phyloP scores from a whole-genome alignment of 2,113 vertebrate species.

The Cettia cetti region DNA sequence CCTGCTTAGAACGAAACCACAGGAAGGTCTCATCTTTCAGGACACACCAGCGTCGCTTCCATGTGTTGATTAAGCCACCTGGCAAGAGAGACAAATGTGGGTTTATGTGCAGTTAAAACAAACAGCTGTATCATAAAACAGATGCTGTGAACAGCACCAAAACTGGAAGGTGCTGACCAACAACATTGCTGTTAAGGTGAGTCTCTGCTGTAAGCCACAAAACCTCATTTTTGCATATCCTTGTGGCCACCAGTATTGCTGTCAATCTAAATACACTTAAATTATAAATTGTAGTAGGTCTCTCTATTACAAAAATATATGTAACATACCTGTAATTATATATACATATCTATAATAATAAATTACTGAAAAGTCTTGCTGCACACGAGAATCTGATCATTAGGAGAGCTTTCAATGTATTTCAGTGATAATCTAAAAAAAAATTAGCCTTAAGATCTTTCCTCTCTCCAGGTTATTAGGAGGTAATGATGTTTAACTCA shows the following conservation, averaged over 20 bases:
- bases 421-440: background rate
- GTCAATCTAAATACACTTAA: background rate
- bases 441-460: background rate
- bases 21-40: constrained; percentile 97
- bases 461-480: background rate
- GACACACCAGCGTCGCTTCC: constrained; percentile 97
- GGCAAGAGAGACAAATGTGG: background rate
- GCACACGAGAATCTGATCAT: background rate
- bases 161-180: background rate
- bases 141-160: background rate
- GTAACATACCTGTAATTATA: background rate
- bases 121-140: background rate
- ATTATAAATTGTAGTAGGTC: background rate
- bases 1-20: constrained; percentile 97
- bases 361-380: background rate
- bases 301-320: background rate
- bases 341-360: background rate
- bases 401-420: background rate
- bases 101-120: background rate
- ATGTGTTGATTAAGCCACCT: constrained; percentile 95
- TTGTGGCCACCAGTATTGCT: background rate
- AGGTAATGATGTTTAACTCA: background rate
- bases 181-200: background rate
- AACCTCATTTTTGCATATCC: background rate
- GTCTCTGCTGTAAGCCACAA: background rate